Base-by-base conservation (phyloP, 2,888 invertebrate genomes). In the Cephus runcator region DNA sequence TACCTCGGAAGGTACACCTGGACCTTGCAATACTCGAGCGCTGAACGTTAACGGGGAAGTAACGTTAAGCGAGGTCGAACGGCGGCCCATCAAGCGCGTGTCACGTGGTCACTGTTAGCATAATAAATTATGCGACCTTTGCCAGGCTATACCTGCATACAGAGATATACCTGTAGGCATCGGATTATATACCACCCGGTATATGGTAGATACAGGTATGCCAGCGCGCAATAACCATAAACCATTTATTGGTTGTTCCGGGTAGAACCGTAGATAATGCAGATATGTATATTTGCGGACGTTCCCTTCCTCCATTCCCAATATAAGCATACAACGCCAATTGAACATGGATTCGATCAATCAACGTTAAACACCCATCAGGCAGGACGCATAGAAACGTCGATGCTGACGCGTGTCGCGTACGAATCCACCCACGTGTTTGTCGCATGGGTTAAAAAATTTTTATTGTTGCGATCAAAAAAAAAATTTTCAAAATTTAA, bases 101-200 rank as follows among this genome's bases (percentile, higher is more conserved):
- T 87, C 23, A 85, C 83, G 4, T 81, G 73, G 69, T 84, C 92
- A 1, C 23, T 56, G 40, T 56, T 56, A 94, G 94, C 15, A 15
- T 23, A 56, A 75, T 75, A 33, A 75, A 75, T 75, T 36, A 75
- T 75, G 69, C 76, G 76, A 34, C 56, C 82, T 73, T 79, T 76
- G 75, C 77, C 73, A 23, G 23, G 23, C 6, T 23, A 23, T 23
- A 23, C 23, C 40, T 56, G 23, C 40, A 56, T 23, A 56, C 9
- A 56, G 40, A 56, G 23, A 6, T 23, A 56, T 56, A 56, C 15
- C 40, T 56, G 23, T 56, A 56, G 6, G 40, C 40, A 56, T 56
- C 23, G 23, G 15, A 56, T 56, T 56, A 23, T 56, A 2, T 23
- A 56, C 40, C 40, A 15, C 23, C 23, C 6, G 23, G 40, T 56